phyloP scores from a whole-genome alignment of 1,140 invertebrate species.

The Sinonovacula constricta region DNA sequence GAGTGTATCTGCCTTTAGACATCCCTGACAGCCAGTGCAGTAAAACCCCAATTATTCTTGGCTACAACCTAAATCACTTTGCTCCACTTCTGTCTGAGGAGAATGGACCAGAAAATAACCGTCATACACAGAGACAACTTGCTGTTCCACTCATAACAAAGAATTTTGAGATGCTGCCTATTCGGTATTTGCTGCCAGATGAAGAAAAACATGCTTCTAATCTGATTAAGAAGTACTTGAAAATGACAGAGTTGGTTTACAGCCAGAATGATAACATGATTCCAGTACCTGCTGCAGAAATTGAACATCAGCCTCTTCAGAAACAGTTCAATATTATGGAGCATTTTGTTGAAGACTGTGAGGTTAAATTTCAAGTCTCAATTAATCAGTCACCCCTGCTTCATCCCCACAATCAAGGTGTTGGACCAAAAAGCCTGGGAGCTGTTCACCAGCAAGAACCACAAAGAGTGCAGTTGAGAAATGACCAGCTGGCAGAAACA shows the following conservation, averaged over 20 bases:
- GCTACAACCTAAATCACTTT: slow-evolving; percentile 93
- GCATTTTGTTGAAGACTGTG: slow-evolving; percentile 55
- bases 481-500: too few relatives aligned
- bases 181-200: slow-evolving; percentile 63
- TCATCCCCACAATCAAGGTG: not conserved
- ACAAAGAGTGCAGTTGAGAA: not conserved
- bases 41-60: slow-evolving; percentile 81
- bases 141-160: slow-evolving; percentile 65
- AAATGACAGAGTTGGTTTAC: slow-evolving; percentile 62
- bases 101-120: slow-evolving; percentile 3
- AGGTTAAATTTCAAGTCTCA: slow-evolving; percentile 19
- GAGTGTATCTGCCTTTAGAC: slow-evolving; percentile 92
- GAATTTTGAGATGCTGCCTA: slow-evolving; percentile 57
- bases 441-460: not conserved
- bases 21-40: slow-evolving; percentile 83
- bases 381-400: not conserved
- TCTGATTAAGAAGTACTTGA: slow-evolving; percentile 66
- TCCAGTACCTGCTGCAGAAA: slow-evolving; percentile 56
- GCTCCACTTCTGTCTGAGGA: slow-evolving; percentile 83
- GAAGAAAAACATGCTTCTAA: slow-evolving; percentile 65
- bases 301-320: slow-evolving; percentile 51
- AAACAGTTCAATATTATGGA: slow-evolving; percentile 60
- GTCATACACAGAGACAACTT: slow-evolving; percentile 13
- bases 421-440: not conserved
- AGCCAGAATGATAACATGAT: slow-evolving; percentile 38